A percentile compares a stretch with the other conserved stretches of the same genome.
Conservation (phyloP, 2,113 vertebrate species). For the Ceuthmochares aereus region DNA sequence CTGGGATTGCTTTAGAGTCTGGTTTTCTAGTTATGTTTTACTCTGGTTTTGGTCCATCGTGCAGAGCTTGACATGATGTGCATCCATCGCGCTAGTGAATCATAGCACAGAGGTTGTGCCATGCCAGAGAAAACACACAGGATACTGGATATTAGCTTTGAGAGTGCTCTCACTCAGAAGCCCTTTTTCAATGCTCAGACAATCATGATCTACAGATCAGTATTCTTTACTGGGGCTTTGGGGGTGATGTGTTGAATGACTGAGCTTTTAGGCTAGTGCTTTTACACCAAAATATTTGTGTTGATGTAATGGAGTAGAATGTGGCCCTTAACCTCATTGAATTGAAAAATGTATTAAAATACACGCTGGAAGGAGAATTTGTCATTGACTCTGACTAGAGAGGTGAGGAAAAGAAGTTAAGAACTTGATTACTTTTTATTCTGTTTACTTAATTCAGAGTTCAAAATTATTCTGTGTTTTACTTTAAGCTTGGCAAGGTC, state of each 20-base stretch:
- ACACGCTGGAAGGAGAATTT: not conserved
- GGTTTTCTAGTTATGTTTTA: not conserved
- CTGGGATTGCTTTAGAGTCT: not conserved
- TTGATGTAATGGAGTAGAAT: not conserved
- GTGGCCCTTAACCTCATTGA: not conserved
- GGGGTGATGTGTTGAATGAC: not conserved
- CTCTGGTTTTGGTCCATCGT: not conserved
- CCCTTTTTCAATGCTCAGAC: not conserved
- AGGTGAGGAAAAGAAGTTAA: not conserved
- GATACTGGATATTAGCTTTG: not conserved
- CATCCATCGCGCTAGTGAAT: not conserved
- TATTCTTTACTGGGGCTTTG: not conserved
- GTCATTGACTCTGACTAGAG: not conserved
- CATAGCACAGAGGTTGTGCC: not conserved
- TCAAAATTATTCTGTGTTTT: not conserved
- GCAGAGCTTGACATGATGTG: not conserved
- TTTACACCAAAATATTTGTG: constrained; percentile 2
- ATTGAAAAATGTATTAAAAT: not conserved
- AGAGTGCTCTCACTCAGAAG: not conserved
- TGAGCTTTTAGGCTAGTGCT: not conserved
- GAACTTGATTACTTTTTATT: not conserved
- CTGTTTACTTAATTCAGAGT: not conserved
- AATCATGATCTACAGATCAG: not conserved
- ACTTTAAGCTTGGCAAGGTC: constrained; percentile 24
- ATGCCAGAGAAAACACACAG: not conserved